These are phyloP conservation scores for Cephalophus harveyi DNA, from an alignment of 2,113 vertebrate species.

Conservation along the genomic window DNA sequence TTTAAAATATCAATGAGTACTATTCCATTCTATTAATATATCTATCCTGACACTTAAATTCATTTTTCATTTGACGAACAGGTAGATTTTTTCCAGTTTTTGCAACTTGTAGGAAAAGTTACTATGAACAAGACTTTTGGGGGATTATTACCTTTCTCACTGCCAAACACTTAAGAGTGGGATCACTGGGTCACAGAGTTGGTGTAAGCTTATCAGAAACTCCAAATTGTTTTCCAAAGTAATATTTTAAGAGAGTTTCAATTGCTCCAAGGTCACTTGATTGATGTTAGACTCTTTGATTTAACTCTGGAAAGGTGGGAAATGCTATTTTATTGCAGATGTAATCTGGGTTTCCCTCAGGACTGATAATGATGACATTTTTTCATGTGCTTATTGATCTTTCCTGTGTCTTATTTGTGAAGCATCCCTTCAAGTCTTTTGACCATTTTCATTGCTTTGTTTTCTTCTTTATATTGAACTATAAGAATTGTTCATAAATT, in stretches of 20 bases:
- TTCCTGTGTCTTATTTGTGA: not conserved
- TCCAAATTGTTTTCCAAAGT: not conserved
- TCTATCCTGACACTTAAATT: not conserved
- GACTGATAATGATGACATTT: not conserved
- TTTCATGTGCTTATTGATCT: not conserved
- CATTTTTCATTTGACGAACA: not conserved
- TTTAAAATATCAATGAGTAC: not conserved
- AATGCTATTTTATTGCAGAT: not conserved
- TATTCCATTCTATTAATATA: not conserved
- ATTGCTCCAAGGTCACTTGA: accelerated
- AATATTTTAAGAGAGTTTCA: not conserved
- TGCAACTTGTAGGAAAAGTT: not conserved
- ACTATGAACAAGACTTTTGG: not conserved
- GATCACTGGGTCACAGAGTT: not conserved
- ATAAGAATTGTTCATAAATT: not conserved
- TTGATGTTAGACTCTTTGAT: not conserved
- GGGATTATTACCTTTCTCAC: not conserved
- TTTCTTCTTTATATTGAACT: not conserved
- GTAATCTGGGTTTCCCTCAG: not conserved
- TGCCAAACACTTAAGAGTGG: not conserved
- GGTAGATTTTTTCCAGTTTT: not conserved
- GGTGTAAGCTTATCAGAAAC: not conserved
- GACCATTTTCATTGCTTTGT: not conserved
- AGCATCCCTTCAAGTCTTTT: not conserved
- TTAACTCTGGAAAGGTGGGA: not conserved